Percentiles rank a stretch among this genome's conserved stretches.
These are phyloP conservation scores for Nasonovia ribisnigri DNA, from an alignment of 2,888 invertebrate species.

Conservation along the genomic window DNA sequence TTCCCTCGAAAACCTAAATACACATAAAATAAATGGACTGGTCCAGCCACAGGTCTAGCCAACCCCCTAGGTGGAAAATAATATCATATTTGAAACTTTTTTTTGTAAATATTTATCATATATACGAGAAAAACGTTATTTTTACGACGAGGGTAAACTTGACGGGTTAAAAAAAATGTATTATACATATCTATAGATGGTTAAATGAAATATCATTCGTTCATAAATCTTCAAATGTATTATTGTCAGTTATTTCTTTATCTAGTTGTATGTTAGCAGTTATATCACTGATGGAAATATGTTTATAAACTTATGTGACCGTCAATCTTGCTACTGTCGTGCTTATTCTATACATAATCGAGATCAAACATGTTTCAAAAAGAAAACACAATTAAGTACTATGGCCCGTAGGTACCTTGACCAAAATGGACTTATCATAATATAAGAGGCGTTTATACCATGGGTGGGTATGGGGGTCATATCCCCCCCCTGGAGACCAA, in stretches of 20 bases:
- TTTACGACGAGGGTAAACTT: background rate
- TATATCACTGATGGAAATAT: background rate
- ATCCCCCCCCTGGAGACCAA: too few relatives aligned
- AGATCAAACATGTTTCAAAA: background rate
- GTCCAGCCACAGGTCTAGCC: too few relatives aligned
- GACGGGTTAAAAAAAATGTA: background rate
- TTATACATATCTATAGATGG: background rate
- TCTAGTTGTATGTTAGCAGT: background rate
- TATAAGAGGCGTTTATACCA: too few relatives aligned
- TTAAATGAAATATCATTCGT: background rate
- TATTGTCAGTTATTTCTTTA: background rate
- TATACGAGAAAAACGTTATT: background rate
- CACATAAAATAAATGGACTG: too few relatives aligned
- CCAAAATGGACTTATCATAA: background rate
- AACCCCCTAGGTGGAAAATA: too few relatives aligned
- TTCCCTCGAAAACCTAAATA: too few relatives aligned
- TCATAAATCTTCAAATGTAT: background rate
- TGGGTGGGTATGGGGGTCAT: too few relatives aligned
- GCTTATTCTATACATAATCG: background rate
- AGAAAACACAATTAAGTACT: background rate
- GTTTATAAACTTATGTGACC: too few relatives aligned
- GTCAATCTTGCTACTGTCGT: background rate
- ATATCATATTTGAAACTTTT: too few relatives aligned
- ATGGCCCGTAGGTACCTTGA: background rate
- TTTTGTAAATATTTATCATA: too few relatives aligned